A percentile compares a stretch with the other conserved stretches of the same genome.
phyloP scores from a whole-genome alignment of 2,797 vertebrate species.

The Urocyon cinereoargenteus region DNA sequence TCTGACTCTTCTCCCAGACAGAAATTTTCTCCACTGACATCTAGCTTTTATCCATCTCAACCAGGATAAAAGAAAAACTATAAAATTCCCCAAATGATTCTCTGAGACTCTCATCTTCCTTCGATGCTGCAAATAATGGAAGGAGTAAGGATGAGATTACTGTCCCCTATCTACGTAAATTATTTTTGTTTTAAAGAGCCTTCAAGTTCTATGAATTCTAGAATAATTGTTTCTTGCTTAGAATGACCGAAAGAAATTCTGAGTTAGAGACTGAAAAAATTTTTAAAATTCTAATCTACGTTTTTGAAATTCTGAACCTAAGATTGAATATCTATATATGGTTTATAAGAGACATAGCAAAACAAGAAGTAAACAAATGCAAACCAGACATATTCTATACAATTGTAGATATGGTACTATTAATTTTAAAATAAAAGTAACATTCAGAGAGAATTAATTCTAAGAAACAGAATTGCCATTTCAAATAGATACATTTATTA shows the following conservation, averaged over 20 bases:
- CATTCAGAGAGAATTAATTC: background rate
- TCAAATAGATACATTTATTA: background rate
- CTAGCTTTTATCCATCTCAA: background rate
- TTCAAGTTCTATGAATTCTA: background rate
- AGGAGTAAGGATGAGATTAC: background rate
- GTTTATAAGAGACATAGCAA: background rate
- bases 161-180: background rate
- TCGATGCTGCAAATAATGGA: background rate
- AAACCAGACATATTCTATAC: background rate
- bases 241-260: background rate
- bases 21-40: background rate
- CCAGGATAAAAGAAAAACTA: background rate
- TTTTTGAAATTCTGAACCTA: background rate
- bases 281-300: background rate
- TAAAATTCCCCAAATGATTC: background rate
- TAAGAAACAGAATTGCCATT: background rate
- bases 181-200: background rate
- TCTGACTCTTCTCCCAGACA: background rate
- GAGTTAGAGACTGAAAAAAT: background rate
- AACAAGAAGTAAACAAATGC: background rate
- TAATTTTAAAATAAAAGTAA: conserved; percentile 7
- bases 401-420: background rate
- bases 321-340: background rate
- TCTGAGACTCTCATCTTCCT: background rate
- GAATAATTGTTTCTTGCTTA: background rate